Conservation (phyloP, 30 jellyfish, hydroid and myxozoan species). For the Aurelia sp. region DNA sequence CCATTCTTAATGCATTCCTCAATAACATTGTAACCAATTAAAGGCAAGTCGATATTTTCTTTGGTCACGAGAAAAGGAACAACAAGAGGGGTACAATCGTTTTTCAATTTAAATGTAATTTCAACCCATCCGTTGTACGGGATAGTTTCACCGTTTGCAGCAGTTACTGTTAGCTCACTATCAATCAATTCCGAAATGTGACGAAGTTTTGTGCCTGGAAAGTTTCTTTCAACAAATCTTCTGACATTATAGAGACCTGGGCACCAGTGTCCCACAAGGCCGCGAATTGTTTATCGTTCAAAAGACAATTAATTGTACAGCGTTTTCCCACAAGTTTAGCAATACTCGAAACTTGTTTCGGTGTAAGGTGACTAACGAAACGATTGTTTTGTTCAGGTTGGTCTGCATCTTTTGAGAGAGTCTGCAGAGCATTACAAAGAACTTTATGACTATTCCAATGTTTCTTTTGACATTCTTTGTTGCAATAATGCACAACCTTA, state of each 20-base stretch:
- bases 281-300: not conserved
- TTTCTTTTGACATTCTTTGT: slow-evolving; percentile 29
- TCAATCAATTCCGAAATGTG: slow-evolving; percentile 7
- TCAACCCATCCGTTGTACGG: slow-evolving; percentile 51
- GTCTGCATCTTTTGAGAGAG: not conserved
- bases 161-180: slow-evolving; percentile 29
- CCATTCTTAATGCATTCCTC: slow-evolving; percentile 28
- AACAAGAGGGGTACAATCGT: slow-evolving; percentile 17
- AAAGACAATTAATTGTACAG: slow-evolving; percentile 30
- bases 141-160: slow-evolving; percentile 37
- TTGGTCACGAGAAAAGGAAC: slow-evolving; percentile 48
- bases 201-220: slow-evolving; percentile 6
- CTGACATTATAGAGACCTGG: slow-evolving; percentile 29
- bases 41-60: slow-evolving; percentile 26
- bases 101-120: slow-evolving; percentile 13
- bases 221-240: slow-evolving; percentile 3
- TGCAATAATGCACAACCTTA: slow-evolving; percentile 33
- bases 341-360: slow-evolving; percentile 17
- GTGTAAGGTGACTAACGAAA: slow-evolving; percentile 19
- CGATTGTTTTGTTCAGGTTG: slow-evolving; percentile 11
- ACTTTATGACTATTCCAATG: slow-evolving; percentile 34
- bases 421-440: slow-evolving; percentile 36
- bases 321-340: slow-evolving; percentile 29
- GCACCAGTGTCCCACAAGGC: slow-evolving; percentile 51
- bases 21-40: slow-evolving; percentile 49